Conservation (phyloP, 2,888 invertebrate genomes). For the Spodoptera exigua region DNA sequence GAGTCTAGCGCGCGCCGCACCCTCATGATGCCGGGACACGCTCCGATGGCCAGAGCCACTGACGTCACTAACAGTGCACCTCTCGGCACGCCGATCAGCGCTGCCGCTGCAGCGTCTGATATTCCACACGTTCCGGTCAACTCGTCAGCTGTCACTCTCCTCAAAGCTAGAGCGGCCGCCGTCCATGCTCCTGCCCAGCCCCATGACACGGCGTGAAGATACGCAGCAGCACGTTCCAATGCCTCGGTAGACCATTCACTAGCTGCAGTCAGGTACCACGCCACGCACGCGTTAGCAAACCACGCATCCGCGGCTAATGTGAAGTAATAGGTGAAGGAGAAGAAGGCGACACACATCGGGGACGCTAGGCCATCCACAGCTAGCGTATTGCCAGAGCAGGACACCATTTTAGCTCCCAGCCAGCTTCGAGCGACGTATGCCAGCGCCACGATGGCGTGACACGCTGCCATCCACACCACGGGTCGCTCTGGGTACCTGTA, state of each 20-base stretch:
- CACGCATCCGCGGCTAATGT: slow-evolving; percentile 94
- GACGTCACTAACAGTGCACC: slow-evolving; percentile 91
- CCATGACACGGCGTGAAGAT: slow-evolving; percentile 96
- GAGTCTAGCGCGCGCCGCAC: slow-evolving; percentile 90
- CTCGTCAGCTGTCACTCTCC: slow-evolving; percentile 94
- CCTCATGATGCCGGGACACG: slow-evolving; percentile 93
- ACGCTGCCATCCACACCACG: slow-evolving; percentile 96
- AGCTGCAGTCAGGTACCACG: slow-evolving; percentile 96
- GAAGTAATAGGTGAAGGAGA: slow-evolving; percentile 93
- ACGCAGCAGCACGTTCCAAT: slow-evolving; percentile 94
- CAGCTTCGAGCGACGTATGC: slow-evolving; percentile 92
- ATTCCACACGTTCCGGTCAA: slow-evolving; percentile 95
- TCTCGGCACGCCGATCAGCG: slow-evolving; percentile 90
- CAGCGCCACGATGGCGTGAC: slow-evolving; percentile 94
- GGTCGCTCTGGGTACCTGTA: slow-evolving; percentile 98
- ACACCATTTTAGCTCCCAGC: slow-evolving; percentile 80
- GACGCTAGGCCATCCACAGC: slow-evolving; percentile 87
- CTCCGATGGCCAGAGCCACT: slow-evolving; percentile 92
- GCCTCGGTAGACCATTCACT: slow-evolving; percentile 98
- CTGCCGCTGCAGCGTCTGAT: slow-evolving; percentile 88
- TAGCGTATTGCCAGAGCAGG: slow-evolving; percentile 77
- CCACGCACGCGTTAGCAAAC: slow-evolving; percentile 96
- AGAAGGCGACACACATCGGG: slow-evolving; percentile 92
- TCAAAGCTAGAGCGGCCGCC: slow-evolving; percentile 94
- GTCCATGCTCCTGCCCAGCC: slow-evolving; percentile 95